Percentiles rank a stretch among this genome's conserved stretches.
Evolutionary conservation across 2,797 vertebrate species (phyloP).

Genomic region (Coreius guichenoti): DNA sequence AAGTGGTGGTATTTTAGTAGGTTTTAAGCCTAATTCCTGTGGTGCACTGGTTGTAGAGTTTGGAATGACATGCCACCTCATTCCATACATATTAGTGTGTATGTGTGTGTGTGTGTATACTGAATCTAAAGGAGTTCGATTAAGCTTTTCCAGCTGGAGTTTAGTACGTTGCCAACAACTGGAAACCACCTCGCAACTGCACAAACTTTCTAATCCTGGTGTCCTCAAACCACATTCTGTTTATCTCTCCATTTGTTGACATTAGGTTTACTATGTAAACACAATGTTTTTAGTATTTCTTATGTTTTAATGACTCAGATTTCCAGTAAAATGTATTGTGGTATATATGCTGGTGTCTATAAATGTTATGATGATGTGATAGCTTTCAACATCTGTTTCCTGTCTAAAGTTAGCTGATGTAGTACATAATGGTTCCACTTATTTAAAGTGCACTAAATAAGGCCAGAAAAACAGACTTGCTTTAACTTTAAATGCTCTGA

Average conservation of each 20-base stretch:
- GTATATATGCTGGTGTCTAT: background rate
- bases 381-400: conserved; percentile 39
- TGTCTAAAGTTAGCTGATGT: background rate
- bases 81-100: conserved; percentile 60
- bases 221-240: conserved; percentile 31
- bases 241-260: conserved; percentile 20
- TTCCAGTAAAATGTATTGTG: conserved; percentile 23
- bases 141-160: conserved; percentile 54
- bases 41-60: conserved; percentile 53
- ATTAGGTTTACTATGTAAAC: conserved; percentile 31
- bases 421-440: conserved; percentile 32
- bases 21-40: conserved; percentile 61
- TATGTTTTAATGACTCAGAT: conserved; percentile 12
- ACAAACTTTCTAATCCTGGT: conserved; percentile 19
- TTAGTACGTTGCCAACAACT: conserved; percentile 27
- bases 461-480: background rate
- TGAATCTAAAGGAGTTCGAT: conserved; percentile 36
- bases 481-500: conserved; percentile 28
- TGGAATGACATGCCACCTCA: conserved; percentile 59
- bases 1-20: conserved; percentile 58
- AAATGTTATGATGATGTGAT: conserved; percentile 16
- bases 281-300: conserved; percentile 11
- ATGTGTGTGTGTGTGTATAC: conserved; percentile 18
- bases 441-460: conserved; percentile 33
- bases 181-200: conserved; percentile 32